Evolutionary conservation across 2,888 invertebrate species (phyloP), one percentile per base, ranked within the genome.

Genomic region (Ophioninae sp.): DNA sequence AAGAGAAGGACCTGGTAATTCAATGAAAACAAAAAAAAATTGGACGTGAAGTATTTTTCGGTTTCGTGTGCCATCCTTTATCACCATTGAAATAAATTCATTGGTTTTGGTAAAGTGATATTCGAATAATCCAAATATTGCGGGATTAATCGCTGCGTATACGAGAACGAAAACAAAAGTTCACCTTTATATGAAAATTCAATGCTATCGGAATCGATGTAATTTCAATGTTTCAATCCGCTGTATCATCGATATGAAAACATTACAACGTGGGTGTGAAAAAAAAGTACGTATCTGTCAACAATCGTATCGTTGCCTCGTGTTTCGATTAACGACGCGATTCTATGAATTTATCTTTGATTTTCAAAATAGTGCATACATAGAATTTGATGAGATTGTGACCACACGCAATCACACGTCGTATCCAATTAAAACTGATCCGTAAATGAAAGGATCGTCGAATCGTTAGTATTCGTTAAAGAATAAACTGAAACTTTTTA

Each of bases 351-450:
- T 13, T 13, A 50, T 50, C 6, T 50, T 17, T 13, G 2, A 6
- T 17, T 17, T 6, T 6, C 6, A 50, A 17, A 50, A 17, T 3
- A 17, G 13, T 50, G 6, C 13, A 17, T 17, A 10, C 17, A 50
- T 10, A 5, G 17, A 50, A 50, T 50, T 50, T 50, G 6, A 17
- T 10, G 17, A 50, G 50, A 3, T 50, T 50, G 50, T 2, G 50
- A 50, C 50, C 17, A 17, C 17, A 50, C 17, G 17, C 13, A 21
- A 68, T 21, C n/a, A 44, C 6, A 13, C 50, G 7, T 30, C 17
- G 7, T 57, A 17, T 56, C 37, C 8, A 70, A 70, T 70, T 70
- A 70, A 57, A 30, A 20, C 1, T 30, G 17, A 70, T 70, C n/a
- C 23, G 8, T 17, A 13, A 56, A 37, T 30, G 13, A 17, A 17